These are phyloP conservation scores for Spermophilus dauricus DNA, from an alignment of 2,113 vertebrate species.

Conservation along the genomic window DNA sequence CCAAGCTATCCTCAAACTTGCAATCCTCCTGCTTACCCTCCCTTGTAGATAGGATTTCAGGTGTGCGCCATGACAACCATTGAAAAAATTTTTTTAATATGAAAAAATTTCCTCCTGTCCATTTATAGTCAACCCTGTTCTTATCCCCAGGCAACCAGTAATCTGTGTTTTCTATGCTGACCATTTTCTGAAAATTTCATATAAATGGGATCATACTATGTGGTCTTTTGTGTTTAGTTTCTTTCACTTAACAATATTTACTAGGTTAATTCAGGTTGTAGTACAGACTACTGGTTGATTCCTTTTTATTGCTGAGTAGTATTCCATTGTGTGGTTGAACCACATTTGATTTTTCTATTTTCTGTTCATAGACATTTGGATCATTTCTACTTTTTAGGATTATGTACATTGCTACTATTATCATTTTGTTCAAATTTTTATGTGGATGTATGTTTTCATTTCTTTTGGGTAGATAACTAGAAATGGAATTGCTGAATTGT, in stretches of 20 bases:
- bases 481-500: neutral
- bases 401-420: neutral
- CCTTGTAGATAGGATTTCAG: neutral
- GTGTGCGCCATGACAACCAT: neutral
- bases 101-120: neutral
- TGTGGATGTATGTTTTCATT: neutral
- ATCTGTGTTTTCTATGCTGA: neutral
- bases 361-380: neutral
- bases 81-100: neutral
- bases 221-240: neutral
- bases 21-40: neutral
- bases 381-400: conserved; percentile 5
- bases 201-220: neutral
- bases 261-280: neutral
- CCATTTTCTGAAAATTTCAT: conserved; percentile 4
- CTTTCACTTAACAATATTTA: neutral
- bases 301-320: neutral
- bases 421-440: neutral
- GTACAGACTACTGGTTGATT: neutral
- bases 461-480: neutral
- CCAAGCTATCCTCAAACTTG: neutral
- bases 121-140: neutral
- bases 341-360: neutral
- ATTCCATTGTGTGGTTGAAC: neutral
- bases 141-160: neutral